Conservation (phyloP, 2,888 invertebrate genomes). For the Pasiphila rectangulata region DNA sequence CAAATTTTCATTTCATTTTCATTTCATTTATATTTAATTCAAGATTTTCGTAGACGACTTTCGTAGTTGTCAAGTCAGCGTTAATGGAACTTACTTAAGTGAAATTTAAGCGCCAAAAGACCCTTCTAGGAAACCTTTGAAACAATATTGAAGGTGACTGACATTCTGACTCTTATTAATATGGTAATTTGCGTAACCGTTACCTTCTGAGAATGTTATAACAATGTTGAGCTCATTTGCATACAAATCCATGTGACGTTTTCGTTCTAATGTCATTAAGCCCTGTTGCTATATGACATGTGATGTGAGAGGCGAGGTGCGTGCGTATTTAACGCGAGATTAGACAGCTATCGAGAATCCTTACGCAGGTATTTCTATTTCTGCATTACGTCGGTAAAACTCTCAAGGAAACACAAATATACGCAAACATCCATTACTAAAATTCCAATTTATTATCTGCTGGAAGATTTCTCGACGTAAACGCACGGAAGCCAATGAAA, state of each 20-base stretch:
- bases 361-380: conserved; percentile 1
- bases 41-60: no score
- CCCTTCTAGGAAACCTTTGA: conserved; percentile 5
- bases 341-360: not conserved
- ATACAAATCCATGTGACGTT: conserved; percentile 22
- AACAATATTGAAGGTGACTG: conserved; percentile 16
- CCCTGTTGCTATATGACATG: conserved; percentile 3
- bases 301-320: conserved; percentile 3
- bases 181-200: conserved; percentile 20
- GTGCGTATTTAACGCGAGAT: not conserved
- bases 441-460: not conserved
- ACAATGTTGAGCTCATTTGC: conserved; percentile 25
- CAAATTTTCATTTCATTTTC: no score
- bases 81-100: no score
- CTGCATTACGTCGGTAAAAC: not conserved
- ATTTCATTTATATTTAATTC: no score
- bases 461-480: not conserved
- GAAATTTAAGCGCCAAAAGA: conserved; percentile 6
- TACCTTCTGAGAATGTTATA: conserved; percentile 25
- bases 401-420: not conserved
- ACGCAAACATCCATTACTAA: conserved; percentile 12
- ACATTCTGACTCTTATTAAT: conserved; percentile 25
- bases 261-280: conserved; percentile 10
- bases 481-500: no score
- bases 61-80: no score